Evolutionary conservation across 2,888 invertebrate species (phyloP).

Genomic region (Heteropelma amictum): DNA sequence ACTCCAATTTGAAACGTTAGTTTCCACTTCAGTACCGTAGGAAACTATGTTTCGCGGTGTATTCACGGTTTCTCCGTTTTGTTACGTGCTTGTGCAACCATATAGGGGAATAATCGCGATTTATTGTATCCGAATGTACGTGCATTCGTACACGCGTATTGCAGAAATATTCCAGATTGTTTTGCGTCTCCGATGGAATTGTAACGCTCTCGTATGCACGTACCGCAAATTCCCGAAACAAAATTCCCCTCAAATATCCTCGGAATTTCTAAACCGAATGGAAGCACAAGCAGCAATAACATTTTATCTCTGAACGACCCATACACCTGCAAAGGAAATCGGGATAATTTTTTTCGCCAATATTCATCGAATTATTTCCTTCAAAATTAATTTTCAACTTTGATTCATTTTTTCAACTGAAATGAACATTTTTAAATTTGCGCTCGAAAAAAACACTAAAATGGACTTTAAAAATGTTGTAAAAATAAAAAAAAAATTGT

Average conservation of each 20-base stretch:
- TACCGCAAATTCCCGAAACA: conserved; percentile 12
- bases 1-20: conserved; percentile 5
- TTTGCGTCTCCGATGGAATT: conserved; percentile 32
- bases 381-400: not conserved
- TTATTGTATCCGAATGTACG: not conserved
- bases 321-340: no score
- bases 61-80: conserved; percentile 16
- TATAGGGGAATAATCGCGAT: no score
- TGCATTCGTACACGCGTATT: not conserved
- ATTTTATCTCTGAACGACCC: not conserved
- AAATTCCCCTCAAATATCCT: not conserved
- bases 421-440: no score
- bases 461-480: no score
- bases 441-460: no score
- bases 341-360: not conserved
- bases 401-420: no score
- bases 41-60: conserved; percentile 1
- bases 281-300: not conserved
- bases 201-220: conserved; percentile 21
- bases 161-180: conserved; percentile 16
- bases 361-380: not conserved
- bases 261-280: conserved; percentile 4
- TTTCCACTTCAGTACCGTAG: conserved; percentile 18
- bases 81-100: not conserved
- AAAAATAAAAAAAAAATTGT: no score